Evolutionary conservation across 1,140 invertebrate species (phyloP), one percentile per base, ranked within the genome.

Genomic region (Eumaeus atala): DNA sequence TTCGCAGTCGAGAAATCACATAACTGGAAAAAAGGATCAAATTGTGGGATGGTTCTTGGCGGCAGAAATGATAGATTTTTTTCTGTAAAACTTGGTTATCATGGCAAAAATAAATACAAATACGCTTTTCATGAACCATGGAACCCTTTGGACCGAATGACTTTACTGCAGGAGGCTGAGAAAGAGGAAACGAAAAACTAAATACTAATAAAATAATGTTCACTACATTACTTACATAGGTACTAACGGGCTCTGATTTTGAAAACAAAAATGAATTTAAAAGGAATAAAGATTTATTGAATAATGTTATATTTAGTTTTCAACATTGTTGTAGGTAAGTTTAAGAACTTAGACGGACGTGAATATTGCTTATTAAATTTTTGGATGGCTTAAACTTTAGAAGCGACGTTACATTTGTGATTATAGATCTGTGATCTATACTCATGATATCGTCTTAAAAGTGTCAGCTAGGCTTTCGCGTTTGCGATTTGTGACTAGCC

Each of bases 91-190:
- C 69, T 84, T 9, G 77, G 81, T 2, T 85, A 85, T 37, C 79
- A 85, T 48, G 81, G 81, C 0, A 70, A 55, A 21, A 69, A 61
- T 28, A 84, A 80, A 48, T 83, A 74, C 48, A 81, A 80, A 59
- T 84, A 72, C 52, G 81, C 81, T 0, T 84, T 84, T 50, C 79
- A 84, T 37, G 81, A 84, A 40, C 81, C 81, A 2, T 84, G 81
- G 79, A 79, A 71, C 28, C 81, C 81, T 0, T 51, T 83, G 8
- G 77, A 84, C 51, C 67, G 81, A 53, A 51, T 81, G 12, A 36
- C 72, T 0, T 54, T 84, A 38, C 61, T 84, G 9, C 72, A 67
- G 10, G 58, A 79, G 52, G 78, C 81, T 1, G 79, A 81, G 49
- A 78, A 66, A 42, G 66, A 75, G 5, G 77, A 79, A 34, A 9